These are phyloP conservation scores for Cyphomyrus discorhynchus DNA, from an alignment of 2,113 vertebrate species.

Conservation along the genomic window DNA sequence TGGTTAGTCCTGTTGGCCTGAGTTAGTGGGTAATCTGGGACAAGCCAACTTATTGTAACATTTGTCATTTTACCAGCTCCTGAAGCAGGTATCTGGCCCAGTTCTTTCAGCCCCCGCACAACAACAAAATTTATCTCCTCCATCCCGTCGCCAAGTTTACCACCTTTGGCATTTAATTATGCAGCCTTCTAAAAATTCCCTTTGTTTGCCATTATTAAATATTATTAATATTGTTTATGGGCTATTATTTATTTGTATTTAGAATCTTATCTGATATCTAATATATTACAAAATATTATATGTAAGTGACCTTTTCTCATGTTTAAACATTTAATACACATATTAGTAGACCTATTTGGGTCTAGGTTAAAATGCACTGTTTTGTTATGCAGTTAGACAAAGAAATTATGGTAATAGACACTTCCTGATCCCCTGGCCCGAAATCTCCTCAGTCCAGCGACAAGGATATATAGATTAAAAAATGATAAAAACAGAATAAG, in stretches of 20 bases:
- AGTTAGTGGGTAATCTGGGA: constrained; percentile 59
- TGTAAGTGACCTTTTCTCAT: neutral
- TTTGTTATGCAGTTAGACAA: neutral
- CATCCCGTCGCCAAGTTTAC: constrained; percentile 33
- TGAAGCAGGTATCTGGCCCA: constrained; percentile 66
- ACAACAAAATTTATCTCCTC: constrained; percentile 53
- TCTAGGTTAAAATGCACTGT: neutral
- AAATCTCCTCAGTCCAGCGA: neutral
- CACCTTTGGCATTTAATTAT: constrained; percentile 16
- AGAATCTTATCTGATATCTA: neutral
- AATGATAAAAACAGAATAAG: neutral
- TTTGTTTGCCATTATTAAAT: neutral
- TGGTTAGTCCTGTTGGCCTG: constrained; percentile 49
- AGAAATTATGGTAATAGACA: neutral
- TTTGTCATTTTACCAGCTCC: constrained; percentile 67
- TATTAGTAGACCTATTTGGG: neutral
- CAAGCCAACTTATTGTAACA: constrained; percentile 37
- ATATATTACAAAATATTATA: neutral
- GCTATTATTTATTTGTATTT: neutral
- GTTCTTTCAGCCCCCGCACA: constrained; percentile 51
- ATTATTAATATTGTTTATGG: constrained; percentile 4
- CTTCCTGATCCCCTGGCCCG: neutral
- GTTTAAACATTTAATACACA: constrained; percentile 7
- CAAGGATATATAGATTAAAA: neutral
- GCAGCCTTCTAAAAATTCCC: neutral